These are phyloP conservation scores for Tuberolachnus salignus DNA, from an alignment of 2,888 invertebrate species.

Conservation along the genomic window DNA sequence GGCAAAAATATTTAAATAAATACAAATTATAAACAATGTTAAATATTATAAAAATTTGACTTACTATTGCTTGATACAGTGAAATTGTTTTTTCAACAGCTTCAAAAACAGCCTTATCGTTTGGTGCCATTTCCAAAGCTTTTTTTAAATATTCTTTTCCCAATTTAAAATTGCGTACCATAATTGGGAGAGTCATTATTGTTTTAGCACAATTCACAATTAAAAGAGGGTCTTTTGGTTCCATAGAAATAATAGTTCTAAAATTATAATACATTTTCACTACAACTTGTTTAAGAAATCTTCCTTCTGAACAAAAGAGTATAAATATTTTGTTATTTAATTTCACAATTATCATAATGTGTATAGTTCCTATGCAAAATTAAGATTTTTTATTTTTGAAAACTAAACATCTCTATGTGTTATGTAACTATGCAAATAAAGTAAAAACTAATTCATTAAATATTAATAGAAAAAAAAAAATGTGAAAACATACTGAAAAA, in stretches of 20 bases:
- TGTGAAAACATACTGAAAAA: too few species aligned
- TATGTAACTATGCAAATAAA: too few species aligned
- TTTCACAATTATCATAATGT: too few species aligned
- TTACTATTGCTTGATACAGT: constrained; percentile 15
- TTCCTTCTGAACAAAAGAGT: too few species aligned
- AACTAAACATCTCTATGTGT: too few species aligned
- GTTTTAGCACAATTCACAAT: constrained; percentile 26
- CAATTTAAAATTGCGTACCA: constrained; percentile 40
- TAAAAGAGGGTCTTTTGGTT: constrained; percentile 45
- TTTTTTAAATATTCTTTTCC: constrained; percentile 29
- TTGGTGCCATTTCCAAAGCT: constrained; percentile 38
- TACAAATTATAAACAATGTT: background rate
- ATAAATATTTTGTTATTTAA: too few species aligned
- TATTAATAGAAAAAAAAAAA: too few species aligned
- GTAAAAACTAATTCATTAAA: too few species aligned
- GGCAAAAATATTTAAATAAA: constrained; percentile 14
- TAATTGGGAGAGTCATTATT: constrained; percentile 39
- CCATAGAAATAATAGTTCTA: constrained; percentile 26
- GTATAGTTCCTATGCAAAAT: too few species aligned
- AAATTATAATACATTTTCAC: background rate
- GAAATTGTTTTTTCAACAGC: constrained; percentile 20
- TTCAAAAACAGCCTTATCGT: constrained; percentile 4
- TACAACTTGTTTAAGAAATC: background rate
- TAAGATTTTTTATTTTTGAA: too few species aligned
- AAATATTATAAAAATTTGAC: background rate